Evolutionary conservation across 2,797 vertebrate species (phyloP).

Genomic region (Pangasius mekongensis): DNA sequence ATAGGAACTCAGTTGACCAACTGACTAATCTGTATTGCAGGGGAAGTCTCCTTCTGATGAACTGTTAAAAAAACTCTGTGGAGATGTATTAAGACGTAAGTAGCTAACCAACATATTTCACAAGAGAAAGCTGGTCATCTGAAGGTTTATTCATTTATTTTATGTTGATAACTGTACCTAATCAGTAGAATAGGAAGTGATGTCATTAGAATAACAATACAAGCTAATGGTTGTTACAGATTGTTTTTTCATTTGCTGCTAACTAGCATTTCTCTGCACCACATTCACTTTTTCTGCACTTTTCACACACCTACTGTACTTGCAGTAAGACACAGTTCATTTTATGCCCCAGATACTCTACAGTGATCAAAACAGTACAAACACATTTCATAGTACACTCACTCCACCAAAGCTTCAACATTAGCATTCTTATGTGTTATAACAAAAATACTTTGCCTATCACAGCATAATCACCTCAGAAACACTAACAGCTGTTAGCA

Average conservation of each 20-base stretch:
- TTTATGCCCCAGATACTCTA: neutral
- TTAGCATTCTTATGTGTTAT: neutral
- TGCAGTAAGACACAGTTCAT: neutral
- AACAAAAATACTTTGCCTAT: neutral
- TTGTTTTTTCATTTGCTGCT: neutral
- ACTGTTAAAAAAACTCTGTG: conserved; percentile 77
- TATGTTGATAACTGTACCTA: neutral
- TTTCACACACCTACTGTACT: neutral
- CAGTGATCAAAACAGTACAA: neutral
- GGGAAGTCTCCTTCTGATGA: conserved; percentile 79
- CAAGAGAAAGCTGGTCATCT: neutral
- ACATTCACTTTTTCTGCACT: neutral
- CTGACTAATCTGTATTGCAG: conserved; percentile 70
- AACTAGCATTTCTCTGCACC: neutral
- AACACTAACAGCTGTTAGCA: neutral
- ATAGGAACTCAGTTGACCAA: conserved; percentile 7
- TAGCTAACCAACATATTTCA: conserved; percentile 43
- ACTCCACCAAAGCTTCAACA: neutral
- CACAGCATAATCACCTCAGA: neutral
- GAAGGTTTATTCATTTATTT: neutral
- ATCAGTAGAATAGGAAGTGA: neutral
- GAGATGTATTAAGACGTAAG: conserved; percentile 76
- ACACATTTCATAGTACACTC: neutral
- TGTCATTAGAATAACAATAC: neutral
- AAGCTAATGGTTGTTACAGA: neutral